Conservation (phyloP, 1,140 invertebrate species). For the Brachionus sp. region DNA sequence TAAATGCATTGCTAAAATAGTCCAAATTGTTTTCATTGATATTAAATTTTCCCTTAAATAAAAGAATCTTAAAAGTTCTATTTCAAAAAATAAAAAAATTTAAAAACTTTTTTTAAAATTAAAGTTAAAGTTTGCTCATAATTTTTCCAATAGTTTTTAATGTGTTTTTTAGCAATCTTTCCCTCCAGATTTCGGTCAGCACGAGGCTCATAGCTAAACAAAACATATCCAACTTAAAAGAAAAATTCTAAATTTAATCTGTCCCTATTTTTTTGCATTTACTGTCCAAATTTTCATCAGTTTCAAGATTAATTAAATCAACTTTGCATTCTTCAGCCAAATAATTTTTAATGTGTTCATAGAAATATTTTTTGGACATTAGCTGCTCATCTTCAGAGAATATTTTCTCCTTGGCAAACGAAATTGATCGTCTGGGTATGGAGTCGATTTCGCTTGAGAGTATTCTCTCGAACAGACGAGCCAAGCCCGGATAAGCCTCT, state of each 20-base stretch:
- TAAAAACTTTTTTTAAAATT: background rate
- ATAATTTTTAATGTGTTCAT: background rate
- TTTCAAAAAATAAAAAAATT: background rate
- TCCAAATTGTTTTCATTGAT: background rate
- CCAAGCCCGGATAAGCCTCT: background rate
- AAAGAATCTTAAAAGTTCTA: background rate
- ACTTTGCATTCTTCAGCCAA: background rate
- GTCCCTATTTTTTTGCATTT: background rate
- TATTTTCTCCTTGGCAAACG: conserved; percentile 30
- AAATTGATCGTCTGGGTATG: conserved; percentile 15
- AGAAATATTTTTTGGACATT: conserved; percentile 13
- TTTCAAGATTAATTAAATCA: background rate
- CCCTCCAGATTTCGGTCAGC: conserved; percentile 12
- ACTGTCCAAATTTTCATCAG: background rate
- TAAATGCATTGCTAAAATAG: conserved; percentile 15
- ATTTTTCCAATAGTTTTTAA: conserved; percentile 27
- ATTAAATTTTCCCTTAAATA: background rate
- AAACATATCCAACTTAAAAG: conserved; percentile 5
- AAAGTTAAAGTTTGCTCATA: background rate
- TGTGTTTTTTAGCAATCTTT: conserved; percentile 15
- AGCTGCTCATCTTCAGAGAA: conserved; percentile 31
- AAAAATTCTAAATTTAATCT: background rate
- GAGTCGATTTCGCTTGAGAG: conserved; percentile 3
- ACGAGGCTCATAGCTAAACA: background rate
- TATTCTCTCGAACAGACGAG: background rate